Evolutionary conservation across 2,113 vertebrate species (phyloP).

Genomic region (Coryphaenoides rupestris): DNA sequence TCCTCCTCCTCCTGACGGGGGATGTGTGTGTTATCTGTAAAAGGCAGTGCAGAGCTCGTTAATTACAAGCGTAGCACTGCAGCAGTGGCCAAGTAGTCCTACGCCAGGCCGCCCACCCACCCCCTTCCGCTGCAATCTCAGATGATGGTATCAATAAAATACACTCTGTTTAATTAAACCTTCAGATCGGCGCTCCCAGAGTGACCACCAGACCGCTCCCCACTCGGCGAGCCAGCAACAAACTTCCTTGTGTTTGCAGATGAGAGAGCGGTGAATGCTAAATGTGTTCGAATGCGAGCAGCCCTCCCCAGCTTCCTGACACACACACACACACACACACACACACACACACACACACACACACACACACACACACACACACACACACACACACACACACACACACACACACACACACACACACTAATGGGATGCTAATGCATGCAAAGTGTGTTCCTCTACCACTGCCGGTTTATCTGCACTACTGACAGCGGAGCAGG

Average conservation of each 20-base stretch:
- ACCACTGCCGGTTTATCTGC: slow-evolving; percentile 47
- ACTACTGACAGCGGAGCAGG: slow-evolving; percentile 52
- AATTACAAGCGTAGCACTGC: no score
- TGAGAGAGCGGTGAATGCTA: slow-evolving; percentile 28
- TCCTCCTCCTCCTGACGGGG: slow-evolving; percentile 20
- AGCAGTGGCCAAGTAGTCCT: no score
- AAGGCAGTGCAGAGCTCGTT: slow-evolving; percentile 18
- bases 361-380: no score
- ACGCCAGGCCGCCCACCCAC: slow-evolving; percentile 25
- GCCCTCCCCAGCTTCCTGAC: not conserved
- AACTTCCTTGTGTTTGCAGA: slow-evolving; percentile 6
- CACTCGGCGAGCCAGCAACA: slow-evolving; percentile 34
- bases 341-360: no score
- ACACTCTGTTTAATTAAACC: slow-evolving; percentile 71
- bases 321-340: slow-evolving; percentile 10
- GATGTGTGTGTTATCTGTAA: slow-evolving; percentile 57
- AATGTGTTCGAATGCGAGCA: slow-evolving; percentile 15
- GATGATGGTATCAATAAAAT: slow-evolving; percentile 66
- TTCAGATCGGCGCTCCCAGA: slow-evolving; percentile 55
- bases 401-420: no score
- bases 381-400: no score
- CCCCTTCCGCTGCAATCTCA: slow-evolving; percentile 48
- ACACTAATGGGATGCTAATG: slow-evolving; percentile 58
- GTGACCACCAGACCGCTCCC: not conserved
- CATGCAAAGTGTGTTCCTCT: slow-evolving; percentile 50